A percentile compares a stretch with the other conserved stretches of the same genome.
These are phyloP conservation scores for Dasysyrphus tricinctus DNA, from an alignment of 2,888 invertebrate species.

Conservation along the genomic window DNA sequence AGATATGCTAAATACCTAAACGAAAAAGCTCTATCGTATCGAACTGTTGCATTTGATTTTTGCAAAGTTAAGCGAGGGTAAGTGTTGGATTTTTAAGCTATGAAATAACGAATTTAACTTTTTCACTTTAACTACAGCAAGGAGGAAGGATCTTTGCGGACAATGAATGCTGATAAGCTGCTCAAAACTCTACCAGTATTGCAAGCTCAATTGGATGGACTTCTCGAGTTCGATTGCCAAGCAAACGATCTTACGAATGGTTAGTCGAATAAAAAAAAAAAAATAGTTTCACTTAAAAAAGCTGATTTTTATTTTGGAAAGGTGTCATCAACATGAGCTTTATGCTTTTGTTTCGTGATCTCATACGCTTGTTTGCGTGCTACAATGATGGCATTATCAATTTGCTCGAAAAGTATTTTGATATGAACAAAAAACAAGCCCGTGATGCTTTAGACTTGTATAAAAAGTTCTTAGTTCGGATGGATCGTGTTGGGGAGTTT, in stretches of 20 bases:
- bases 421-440: slow-evolving; percentile 99
- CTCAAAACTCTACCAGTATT: slow-evolving; percentile 97
- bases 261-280: slow-evolving; percentile 43
- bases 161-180: slow-evolving; percentile 98
- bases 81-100: slow-evolving; percentile 79
- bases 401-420: slow-evolving; percentile 99
- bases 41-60: slow-evolving; percentile 99
- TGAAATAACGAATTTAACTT: neutral
- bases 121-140: slow-evolving; percentile 87
- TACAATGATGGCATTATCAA: slow-evolving; percentile 99
- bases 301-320: slow-evolving; percentile 60
- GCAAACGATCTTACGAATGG: slow-evolving; percentile 98
- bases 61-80: slow-evolving; percentile 99
- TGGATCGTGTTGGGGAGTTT: slow-evolving; percentile 99
- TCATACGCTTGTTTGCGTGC: slow-evolving; percentile 99
- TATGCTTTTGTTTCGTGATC: slow-evolving; percentile 99
- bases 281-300: neutral
- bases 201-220: slow-evolving; percentile 96
- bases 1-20: slow-evolving; percentile 99
- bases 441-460: slow-evolving; percentile 98
- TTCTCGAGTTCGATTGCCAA: slow-evolving; percentile 98
- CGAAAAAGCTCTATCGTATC: slow-evolving; percentile 99
- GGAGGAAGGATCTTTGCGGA: slow-evolving; percentile 97
- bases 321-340: slow-evolving; percentile 99
- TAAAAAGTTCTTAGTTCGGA: slow-evolving; percentile 98